Conservation (phyloP, 2,888 invertebrate species). For the Periphyllus acericola region DNA sequence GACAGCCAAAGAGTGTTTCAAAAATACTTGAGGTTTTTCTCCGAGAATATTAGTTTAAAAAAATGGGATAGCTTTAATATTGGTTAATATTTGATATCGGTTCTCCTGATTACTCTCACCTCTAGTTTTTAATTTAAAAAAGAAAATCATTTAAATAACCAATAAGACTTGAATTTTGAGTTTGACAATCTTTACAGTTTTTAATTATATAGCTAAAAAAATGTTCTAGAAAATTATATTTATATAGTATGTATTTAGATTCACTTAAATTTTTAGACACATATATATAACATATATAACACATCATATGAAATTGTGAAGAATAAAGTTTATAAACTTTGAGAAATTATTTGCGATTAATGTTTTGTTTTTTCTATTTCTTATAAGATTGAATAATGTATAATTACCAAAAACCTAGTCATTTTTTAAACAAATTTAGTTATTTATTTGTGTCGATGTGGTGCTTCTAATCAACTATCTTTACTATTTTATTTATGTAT, state of each 20-base stretch:
- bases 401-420: constrained; percentile 58
- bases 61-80: no score
- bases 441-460: constrained; percentile 31
- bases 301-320: background rate
- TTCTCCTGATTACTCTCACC: no score
- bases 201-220: background rate
- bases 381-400: constrained; percentile 16
- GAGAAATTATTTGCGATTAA: constrained; percentile 2
- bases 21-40: no score
- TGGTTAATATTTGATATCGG: no score
- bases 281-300: background rate
- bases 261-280: background rate
- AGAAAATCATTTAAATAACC: background rate
- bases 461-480: constrained; percentile 18
- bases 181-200: constrained; percentile 21
- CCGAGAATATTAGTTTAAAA: no score
- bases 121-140: background rate
- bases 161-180: constrained; percentile 25
- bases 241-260: background rate
- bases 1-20: no score
- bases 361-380: constrained; percentile 11
- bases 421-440: constrained; percentile 26
- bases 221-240: background rate
- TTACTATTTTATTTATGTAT: constrained; percentile 6
- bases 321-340: background rate